These are phyloP conservation scores for Troides oblongomaculatus DNA, from an alignment of 2,888 invertebrate species.

Conservation along the genomic window DNA sequence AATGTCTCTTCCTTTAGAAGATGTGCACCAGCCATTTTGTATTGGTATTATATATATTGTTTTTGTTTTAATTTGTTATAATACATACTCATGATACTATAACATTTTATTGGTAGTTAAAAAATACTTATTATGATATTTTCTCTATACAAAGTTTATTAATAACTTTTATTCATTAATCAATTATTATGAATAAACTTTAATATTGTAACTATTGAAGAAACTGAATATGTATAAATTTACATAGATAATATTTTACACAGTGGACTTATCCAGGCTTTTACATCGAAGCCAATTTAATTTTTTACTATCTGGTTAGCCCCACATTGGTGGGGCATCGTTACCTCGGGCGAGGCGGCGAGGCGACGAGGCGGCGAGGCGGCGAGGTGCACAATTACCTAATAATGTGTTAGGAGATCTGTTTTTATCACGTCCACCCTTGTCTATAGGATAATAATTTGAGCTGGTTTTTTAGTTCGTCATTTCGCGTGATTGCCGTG, in stretches of 20 bases:
- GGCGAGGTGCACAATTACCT: constrained; percentile 69
- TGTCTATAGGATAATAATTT: constrained; percentile 76
- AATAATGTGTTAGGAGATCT: constrained; percentile 79
- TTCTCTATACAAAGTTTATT: no score
- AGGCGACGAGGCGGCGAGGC: constrained; percentile 49
- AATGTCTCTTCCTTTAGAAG: no score
- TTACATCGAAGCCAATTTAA: constrained; percentile 46
- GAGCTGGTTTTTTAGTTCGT: constrained; percentile 71
- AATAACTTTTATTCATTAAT: no score
- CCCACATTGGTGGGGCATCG: constrained; percentile 74
- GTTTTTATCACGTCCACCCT: constrained; percentile 80
- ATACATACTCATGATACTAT: no score
- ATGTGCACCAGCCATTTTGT: no score
- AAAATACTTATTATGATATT: no score
- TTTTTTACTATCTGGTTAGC: constrained; percentile 63
- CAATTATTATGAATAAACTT: no score
- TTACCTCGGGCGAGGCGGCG: constrained; percentile 63
- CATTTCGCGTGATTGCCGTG: constrained; percentile 61
- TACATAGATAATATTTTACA: background rate
- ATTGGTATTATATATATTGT: no score
- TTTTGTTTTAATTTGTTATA: no score
- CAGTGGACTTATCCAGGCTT: constrained; percentile 32
- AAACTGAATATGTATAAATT: no score
- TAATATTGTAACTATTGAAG: no score
- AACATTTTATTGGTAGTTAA: no score